Base-by-base conservation (phyloP, 1,140 invertebrate genomes). In the Mizuhopecten yessoensis region DNA sequence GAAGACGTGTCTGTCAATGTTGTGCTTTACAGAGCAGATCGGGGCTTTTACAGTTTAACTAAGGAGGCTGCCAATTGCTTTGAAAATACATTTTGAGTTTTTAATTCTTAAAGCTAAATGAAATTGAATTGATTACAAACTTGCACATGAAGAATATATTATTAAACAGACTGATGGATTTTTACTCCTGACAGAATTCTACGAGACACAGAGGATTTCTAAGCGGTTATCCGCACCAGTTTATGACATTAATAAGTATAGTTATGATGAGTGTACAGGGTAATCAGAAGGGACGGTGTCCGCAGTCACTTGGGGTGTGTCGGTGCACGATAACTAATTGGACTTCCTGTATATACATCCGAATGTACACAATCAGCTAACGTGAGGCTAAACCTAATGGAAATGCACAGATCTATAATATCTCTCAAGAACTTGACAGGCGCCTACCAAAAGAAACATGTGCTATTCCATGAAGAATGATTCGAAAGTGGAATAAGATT, bases 281-380 rank as follows among this genome's bases (percentile, higher is more conserved):
- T n/a, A n/a, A n/a, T 75, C 42, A 17, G 57, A 29, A n/a, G 36
- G 36, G 36, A 39, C 36, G 36, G 36, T 75, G 57, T 75, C 57
- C 57, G 57, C 57, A 29, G n/a, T 17, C 57, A 75, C 23, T 29
- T 75, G 57, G 57, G 57, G 57, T 75, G 57, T 75, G 57, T 75
- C 57, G 57, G 57, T 75, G 57, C 57, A 75, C n/a, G 57, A 75
- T 75, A n/a, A 75, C 57, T 75, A 75, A 75, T 75, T 75, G 57
- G 57, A 75, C 57, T 75, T 75, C 57, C 57, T 75, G 57, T 75
- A 75, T 75, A 75, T 75, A 75, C 57, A 75, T 75, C 57, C 57
- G 57, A 75, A 75, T 75, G 57, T 75, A 75, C 57, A 75, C 57
- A 75, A 75, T 75, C 57, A 75, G 57, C 57, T 75, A 75, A 75